phyloP scores from a whole-genome alignment of 2,888 invertebrate species.

The Trachelus tabidus region DNA sequence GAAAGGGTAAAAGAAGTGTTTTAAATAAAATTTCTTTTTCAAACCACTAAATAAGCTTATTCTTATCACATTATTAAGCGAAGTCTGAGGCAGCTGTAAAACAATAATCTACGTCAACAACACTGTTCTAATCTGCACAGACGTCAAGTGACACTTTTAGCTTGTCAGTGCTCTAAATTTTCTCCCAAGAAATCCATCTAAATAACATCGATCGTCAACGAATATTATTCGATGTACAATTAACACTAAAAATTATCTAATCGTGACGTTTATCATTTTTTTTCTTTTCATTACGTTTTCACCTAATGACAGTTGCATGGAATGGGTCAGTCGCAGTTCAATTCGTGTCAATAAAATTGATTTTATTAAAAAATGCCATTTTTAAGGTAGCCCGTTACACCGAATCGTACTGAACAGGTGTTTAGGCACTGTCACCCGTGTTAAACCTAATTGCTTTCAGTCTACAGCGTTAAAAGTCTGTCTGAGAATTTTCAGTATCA shows the following conservation, averaged over 20 bases:
- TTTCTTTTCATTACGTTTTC: no score
- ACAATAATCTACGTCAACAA: no score
- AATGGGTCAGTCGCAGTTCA: no score
- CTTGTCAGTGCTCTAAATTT: no score
- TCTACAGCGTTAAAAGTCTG: not conserved
- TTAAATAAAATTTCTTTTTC: no score
- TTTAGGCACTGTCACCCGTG: not conserved
- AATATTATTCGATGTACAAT: not conserved
- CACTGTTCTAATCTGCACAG: no score
- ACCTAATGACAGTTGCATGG: no score
- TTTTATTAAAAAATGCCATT: no score
- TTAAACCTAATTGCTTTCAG: not conserved
- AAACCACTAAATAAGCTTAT: not conserved
- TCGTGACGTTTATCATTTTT: not conserved
- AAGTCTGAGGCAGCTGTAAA: not conserved
- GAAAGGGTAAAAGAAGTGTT: no score
- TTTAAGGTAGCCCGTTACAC: no score
- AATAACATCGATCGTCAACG: not conserved
- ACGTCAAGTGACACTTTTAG: no score
- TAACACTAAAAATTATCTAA: not conserved
- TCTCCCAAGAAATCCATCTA: not conserved
- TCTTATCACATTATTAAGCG: not conserved
- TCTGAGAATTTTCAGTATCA: not conserved
- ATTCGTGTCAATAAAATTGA: no score
- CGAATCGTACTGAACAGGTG: fast-evolving